These are phyloP conservation scores for Folsomia manolachei DNA, from an alignment of 2,888 invertebrate species.

Conservation along the genomic window DNA sequence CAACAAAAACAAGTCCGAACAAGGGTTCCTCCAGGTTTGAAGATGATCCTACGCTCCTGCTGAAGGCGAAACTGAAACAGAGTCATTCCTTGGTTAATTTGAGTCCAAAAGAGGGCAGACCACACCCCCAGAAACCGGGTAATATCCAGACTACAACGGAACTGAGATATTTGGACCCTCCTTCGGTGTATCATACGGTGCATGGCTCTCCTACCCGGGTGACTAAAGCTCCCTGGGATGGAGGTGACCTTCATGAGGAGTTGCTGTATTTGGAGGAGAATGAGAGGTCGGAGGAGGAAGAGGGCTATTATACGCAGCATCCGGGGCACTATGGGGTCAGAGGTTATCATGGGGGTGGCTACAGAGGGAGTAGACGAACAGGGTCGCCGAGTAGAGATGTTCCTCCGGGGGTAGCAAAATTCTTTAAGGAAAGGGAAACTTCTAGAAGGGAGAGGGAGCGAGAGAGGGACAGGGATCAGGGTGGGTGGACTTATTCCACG, in stretches of 20 bases:
- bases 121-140: neutral
- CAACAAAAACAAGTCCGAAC: conserved; percentile 23
- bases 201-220: conserved; percentile 17
- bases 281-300: too few species aligned
- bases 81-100: conserved; percentile 43
- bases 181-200: conserved; percentile 32
- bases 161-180: neutral
- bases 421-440: conserved; percentile 41
- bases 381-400: conserved; percentile 38
- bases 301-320: neutral
- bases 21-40: conserved; percentile 2
- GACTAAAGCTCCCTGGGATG: neutral
- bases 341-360: neutral
- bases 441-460: too few species aligned
- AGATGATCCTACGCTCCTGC: conserved; percentile 45
- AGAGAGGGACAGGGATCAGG: conserved; percentile 17
- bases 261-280: too few species aligned
- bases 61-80: conserved; percentile 48
- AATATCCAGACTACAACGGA: neutral
- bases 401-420: conserved; percentile 40
- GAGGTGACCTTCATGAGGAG: neutral
- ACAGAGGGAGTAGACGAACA: conserved; percentile 28
- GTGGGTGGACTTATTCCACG: neutral
- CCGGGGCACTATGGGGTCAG: neutral
- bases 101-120: too few species aligned